A percentile compares a stretch with the other conserved stretches of the same genome.
Conservation (phyloP, 2,888 invertebrate species). For the Agrochola macilenta region DNA sequence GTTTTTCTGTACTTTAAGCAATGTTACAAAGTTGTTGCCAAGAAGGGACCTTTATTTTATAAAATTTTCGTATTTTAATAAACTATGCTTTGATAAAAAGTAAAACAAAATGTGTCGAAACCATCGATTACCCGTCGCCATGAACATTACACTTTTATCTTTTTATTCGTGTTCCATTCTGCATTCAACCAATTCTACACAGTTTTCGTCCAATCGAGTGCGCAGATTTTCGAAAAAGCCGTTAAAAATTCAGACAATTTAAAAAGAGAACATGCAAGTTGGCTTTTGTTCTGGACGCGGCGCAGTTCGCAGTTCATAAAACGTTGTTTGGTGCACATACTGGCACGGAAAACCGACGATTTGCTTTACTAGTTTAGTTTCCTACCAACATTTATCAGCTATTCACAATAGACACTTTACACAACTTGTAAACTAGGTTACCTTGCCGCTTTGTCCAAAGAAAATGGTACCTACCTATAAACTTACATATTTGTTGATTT, state of each 20-base stretch:
- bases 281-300: conserved; percentile 29
- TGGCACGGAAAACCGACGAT: conserved; percentile 13
- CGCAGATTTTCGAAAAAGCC: conserved; percentile 9
- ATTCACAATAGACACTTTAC: neutral
- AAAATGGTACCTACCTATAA: conserved; percentile 15
- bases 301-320: conserved; percentile 52
- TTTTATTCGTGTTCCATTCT: neutral
- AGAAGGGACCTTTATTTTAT: neutral
- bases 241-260: conserved; percentile 15
- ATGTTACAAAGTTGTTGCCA: neutral
- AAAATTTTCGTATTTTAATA: neutral
- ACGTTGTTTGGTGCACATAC: conserved; percentile 15
- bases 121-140: neutral
- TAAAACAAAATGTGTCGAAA: neutral
- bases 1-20: neutral
- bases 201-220: neutral
- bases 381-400: conserved; percentile 7
- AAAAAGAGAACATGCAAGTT: conserved; percentile 36
- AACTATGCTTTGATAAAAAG: neutral
- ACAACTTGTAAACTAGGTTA: conserved; percentile 25
- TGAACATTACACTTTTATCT: neutral
- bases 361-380: conserved; percentile 36
- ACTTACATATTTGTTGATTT: conserved; percentile 2
- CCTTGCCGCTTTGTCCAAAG: neutral
- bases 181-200: conserved; percentile 1